Percentiles rank a stretch among this genome's conserved stretches.
Conservation (phyloP, 1,140 invertebrate genomes). For the Chrysomallon squamiferum region DNA sequence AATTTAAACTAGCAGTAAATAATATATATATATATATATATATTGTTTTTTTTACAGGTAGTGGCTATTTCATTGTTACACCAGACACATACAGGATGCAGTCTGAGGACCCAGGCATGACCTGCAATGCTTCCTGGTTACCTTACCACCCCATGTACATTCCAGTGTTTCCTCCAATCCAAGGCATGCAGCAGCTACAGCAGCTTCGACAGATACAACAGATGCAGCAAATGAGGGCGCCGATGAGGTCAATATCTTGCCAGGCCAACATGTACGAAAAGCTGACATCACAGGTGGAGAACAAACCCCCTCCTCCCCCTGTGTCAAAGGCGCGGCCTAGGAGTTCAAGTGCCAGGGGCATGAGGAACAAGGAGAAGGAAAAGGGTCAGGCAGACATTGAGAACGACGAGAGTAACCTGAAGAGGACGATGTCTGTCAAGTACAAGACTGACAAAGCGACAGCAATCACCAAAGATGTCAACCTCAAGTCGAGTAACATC, state of each 20-base stretch:
- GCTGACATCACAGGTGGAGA: slow-evolving; percentile 3
- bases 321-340: slow-evolving; percentile 11
- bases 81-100: slow-evolving; percentile 53
- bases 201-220: neutral
- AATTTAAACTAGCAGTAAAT: too few species aligned
- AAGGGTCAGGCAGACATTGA: slow-evolving; percentile 11
- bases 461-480: slow-evolving; percentile 30
- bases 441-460: slow-evolving; percentile 37
- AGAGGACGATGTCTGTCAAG: slow-evolving; percentile 40
- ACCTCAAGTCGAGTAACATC: slow-evolving; percentile 32
- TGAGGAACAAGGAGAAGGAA: slow-evolving; percentile 21
- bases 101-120: slow-evolving; percentile 16
- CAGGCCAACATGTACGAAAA: slow-evolving; percentile 36
- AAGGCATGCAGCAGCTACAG: slow-evolving; percentile 5
- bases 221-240: slow-evolving; percentile 16
- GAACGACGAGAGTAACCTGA: slow-evolving; percentile 27
- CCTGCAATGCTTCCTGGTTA: slow-evolving; percentile 39
- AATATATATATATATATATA: neutral
- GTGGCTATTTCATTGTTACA: slow-evolving; percentile 58
- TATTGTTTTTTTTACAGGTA: slow-evolving; percentile 38
- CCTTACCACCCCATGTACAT: slow-evolving; percentile 58
- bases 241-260: slow-evolving; percentile 53
- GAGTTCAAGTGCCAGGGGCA: slow-evolving; percentile 38
- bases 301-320: neutral
- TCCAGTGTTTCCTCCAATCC: slow-evolving; percentile 35